A percentile compares a stretch with the other conserved stretches of the same genome.
These are phyloP conservation scores for Eptatretus burgeri DNA, from an alignment of 2,113 vertebrate genomes.

Conservation along the genomic window DNA sequence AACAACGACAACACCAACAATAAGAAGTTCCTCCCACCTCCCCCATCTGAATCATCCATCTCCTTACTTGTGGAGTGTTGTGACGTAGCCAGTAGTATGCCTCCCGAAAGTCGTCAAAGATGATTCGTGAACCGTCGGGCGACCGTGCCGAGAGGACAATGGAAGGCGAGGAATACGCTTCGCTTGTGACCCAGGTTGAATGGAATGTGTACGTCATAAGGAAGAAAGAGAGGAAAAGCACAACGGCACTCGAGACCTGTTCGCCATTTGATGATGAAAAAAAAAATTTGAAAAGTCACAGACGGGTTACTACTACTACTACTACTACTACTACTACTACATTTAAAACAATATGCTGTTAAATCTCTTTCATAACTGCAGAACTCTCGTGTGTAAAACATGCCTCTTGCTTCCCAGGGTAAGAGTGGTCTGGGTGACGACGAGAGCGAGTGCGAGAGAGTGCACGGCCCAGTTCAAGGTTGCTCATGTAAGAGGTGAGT, in stretches of 20 bases:
- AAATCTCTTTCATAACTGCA: not conserved
- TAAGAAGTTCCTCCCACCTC: too few species aligned
- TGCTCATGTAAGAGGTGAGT: conserved; percentile 90
- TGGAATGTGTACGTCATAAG: conserved; percentile 95
- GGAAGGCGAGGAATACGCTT: conserved; percentile 91
- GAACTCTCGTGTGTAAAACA: conserved; percentile 6
- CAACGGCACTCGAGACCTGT: conserved; percentile 95
- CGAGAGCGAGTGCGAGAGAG: too few species aligned
- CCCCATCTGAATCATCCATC: not conserved
- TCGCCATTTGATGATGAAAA: too few species aligned
- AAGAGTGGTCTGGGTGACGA: conserved; percentile 79
- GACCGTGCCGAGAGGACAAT: conserved; percentile 72
- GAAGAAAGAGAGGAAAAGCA: conserved; percentile 92
- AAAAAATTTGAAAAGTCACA: too few species aligned
- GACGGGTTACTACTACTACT: too few species aligned
- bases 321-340: too few species aligned
- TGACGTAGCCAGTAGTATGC: conserved; percentile 95
- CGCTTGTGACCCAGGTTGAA: conserved; percentile 98
- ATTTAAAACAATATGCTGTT: too few species aligned
- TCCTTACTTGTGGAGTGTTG: conserved; percentile 95
- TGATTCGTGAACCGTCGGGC: conserved; percentile 75
- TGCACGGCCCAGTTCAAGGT: too few species aligned
- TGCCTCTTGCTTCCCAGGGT: conserved; percentile 91
- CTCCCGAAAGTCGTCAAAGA: conserved; percentile 93
- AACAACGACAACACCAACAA: too few species aligned